Evolutionary conservation across 2,797 vertebrate genomes (phyloP).

Genomic region (Acanthurus tractus): DNA sequence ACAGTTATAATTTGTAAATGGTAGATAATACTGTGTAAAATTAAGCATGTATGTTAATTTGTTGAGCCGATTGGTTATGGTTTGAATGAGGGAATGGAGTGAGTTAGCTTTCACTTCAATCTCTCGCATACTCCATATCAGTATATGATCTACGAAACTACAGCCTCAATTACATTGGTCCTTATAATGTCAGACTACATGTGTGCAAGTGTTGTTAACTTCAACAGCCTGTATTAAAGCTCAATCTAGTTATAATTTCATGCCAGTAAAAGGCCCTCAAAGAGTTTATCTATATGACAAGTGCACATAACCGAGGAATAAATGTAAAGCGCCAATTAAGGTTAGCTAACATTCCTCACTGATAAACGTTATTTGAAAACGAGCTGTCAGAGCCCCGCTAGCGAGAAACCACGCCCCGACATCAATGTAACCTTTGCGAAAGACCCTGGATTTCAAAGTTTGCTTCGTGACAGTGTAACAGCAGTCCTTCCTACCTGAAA

Average conservation of each 20-base stretch:
- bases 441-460: conserved; percentile 38
- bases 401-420: background rate
- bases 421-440: background rate
- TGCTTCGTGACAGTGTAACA: background rate
- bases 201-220: conserved; percentile 12
- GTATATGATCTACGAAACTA: conserved; percentile 27
- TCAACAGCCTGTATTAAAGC: background rate
- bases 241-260: background rate
- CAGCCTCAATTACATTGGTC: conserved; percentile 34
- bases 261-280: background rate
- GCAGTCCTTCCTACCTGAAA: conserved; percentile 63
- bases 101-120: background rate
- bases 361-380: background rate
- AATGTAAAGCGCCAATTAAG: background rate
- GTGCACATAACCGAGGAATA: background rate
- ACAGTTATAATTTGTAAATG: background rate
- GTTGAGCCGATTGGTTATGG: background rate
- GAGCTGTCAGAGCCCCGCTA: conserved; percentile 2
- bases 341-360: conserved; percentile 5
- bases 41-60: background rate
- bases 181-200: conserved; percentile 11
- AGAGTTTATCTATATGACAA: background rate
- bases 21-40: background rate
- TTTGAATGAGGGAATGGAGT: background rate
- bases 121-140: conserved; percentile 20